phyloP scores from a whole-genome alignment of 1,140 invertebrate genomes.

The Chelonus insularis region DNA sequence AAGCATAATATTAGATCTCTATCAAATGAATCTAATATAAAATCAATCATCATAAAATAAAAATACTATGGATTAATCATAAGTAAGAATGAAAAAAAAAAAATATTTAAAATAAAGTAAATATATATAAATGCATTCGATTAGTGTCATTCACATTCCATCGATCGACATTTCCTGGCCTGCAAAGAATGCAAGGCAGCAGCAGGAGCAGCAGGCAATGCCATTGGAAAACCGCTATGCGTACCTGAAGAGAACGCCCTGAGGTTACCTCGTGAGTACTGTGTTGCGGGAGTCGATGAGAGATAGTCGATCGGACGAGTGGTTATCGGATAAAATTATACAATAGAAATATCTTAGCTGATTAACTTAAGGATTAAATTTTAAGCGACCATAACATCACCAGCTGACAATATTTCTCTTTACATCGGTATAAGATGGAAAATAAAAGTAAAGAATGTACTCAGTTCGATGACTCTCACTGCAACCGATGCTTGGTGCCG shows the following conservation, averaged over 20 bases:
- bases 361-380: slow-evolving; percentile 3
- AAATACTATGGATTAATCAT: not conserved
- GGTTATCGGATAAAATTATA: slow-evolving; percentile 9
- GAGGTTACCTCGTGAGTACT: slow-evolving; percentile 6
- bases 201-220: slow-evolving; percentile 13
- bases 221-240: slow-evolving; percentile 30
- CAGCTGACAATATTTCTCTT: not conserved
- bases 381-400: not conserved
- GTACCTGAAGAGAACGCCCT: slow-evolving; percentile 18
- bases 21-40: no score
- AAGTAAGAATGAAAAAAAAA: not conserved
- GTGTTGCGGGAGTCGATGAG: slow-evolving; percentile 4
- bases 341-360: slow-evolving; percentile 11
- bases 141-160: slow-evolving; percentile 33
- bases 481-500: not conserved
- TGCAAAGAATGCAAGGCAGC: slow-evolving; percentile 33
- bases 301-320: slow-evolving; percentile 13
- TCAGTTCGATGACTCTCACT: slow-evolving; percentile 19
- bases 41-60: not conserved
- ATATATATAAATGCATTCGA: not conserved
- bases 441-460: not conserved
- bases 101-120: not conserved
- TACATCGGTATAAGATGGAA: not conserved
- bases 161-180: slow-evolving; percentile 34
- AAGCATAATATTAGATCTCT: no score